Evolutionary conservation across 2,888 invertebrate genomes (phyloP).

Genomic region (Campoplex nolae): DNA sequence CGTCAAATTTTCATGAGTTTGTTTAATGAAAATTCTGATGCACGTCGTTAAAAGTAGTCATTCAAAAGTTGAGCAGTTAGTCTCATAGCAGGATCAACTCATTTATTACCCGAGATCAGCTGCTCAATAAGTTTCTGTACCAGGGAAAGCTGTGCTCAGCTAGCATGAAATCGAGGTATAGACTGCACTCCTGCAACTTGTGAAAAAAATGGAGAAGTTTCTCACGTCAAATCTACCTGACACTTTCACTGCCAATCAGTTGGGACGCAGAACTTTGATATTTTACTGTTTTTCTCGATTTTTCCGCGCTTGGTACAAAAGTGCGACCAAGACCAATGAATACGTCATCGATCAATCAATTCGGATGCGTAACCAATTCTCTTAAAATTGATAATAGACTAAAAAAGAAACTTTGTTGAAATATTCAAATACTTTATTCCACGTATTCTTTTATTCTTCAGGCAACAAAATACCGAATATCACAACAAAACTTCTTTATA

Average conservation of each 20-base stretch:
- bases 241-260: conserved; percentile 66
- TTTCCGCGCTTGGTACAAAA: background rate
- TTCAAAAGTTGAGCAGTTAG: background rate
- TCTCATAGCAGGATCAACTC: background rate
- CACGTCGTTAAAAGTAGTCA: background rate
- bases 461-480: too few relatives aligned
- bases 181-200: conserved; percentile 47
- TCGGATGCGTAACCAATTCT: background rate
- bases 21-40: background rate
- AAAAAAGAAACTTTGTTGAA: too few relatives aligned
- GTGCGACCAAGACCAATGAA: background rate
- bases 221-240: conserved; percentile 48
- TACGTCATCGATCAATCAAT: conserved; percentile 2
- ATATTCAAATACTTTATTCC: too few relatives aligned
- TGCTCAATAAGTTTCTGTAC: conserved; percentile 33
- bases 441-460: too few relatives aligned
- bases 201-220: conserved; percentile 37
- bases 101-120: conserved; percentile 41
- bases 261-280: conserved; percentile 46
- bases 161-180: conserved; percentile 27
- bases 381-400: background rate
- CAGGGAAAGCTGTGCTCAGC: conserved; percentile 51
- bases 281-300: conserved; percentile 25
- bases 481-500: too few relatives aligned
- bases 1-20: background rate